phyloP scores from a whole-genome alignment of 30 jellyfish, hydroid and myxozoan species.

The Aurelia sp. region DNA sequence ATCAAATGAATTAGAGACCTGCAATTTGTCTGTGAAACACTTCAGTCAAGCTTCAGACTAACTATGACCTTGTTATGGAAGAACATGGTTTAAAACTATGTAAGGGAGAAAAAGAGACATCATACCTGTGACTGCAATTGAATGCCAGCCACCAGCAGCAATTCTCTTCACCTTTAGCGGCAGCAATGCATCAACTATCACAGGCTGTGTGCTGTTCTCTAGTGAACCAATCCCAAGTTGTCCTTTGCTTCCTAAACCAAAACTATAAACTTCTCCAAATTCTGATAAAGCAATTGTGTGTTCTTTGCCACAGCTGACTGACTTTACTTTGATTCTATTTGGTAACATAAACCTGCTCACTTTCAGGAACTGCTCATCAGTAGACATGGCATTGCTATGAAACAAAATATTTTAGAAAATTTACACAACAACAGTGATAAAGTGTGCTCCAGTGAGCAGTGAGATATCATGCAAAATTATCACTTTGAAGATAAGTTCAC shows the following conservation, averaged over 20 bases:
- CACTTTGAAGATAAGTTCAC: too few species aligned
- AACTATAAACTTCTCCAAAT: conserved; percentile 64
- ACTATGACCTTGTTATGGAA: too few species aligned
- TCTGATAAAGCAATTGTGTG: conserved; percentile 72
- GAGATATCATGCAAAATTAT: too few species aligned
- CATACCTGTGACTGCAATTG: conserved; percentile 88
- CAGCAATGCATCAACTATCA: conserved; percentile 63
- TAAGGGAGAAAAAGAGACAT: neutral
- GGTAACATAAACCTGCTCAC: conserved; percentile 18
- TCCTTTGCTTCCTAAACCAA: conserved; percentile 92
- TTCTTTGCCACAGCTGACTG: conserved; percentile 89
- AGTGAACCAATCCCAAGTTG: conserved; percentile 88
- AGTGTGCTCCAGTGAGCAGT: too few species aligned
- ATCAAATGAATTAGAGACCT: neutral
- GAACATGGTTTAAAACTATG: too few species aligned
- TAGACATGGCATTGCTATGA: too few species aligned
- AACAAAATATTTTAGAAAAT: too few species aligned
- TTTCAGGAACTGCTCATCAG: too few species aligned
- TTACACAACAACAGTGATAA: too few species aligned
- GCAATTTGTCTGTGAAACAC: neutral
- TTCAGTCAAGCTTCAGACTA: neutral
- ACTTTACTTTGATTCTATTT: conserved; percentile 1
- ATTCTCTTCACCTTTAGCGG: conserved; percentile 60
- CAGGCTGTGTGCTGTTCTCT: conserved; percentile 38
- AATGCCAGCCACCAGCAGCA: conserved; percentile 99